Evolutionary conservation across 1,140 invertebrate species (phyloP), one percentile per base, ranked within the genome.

Genomic region (Ptiloglossa arizonensis): DNA sequence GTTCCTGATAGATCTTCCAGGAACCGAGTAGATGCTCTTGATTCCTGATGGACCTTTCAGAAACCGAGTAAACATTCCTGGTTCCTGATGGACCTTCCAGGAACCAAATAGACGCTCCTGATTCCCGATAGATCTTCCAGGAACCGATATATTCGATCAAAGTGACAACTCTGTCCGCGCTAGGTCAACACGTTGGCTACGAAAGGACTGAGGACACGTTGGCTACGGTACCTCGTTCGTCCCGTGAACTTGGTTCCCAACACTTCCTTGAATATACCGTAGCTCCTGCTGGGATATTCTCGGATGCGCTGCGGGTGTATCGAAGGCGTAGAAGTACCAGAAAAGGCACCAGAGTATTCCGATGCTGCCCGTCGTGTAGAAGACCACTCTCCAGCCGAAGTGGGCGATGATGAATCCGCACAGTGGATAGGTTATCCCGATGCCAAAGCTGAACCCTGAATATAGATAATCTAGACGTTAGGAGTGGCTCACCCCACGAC

Each of bases 261-360:
- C 90, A 88, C 94, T 94, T 29, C 92, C 91, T 80, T 95, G 94
- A 80, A 97, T 97, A 85, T 96, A 96, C 22, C 94, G 92, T 15
- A 95, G 90, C 89, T 97, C 96, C 67, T 94, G 90, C 54, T 93
- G 88, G 5, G 95, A 94, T 83, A 97, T 97, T 79, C 96, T 93
- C 19, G 96, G 96, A 94, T 97, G 96, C 54, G 93, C 91, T 54
- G 94, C 93, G 0, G 96, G 96, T 56, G 94, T 94, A 86, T 97
- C 96, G 82, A 94, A 96, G n/a, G 96, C 96, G 76, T 96, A 90
- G 60, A 95, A 92, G 87, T 95, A 95, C 96, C 96, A 97, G 86
- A 96, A 93, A 27, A 95, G 38, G 83, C 95, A 95, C 95, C 95
- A 95, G 1, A 93, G 46, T 32, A 95, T 87, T 5, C 96, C 96